Evolutionary conservation across 2,888 invertebrate genomes (phyloP).

Genomic region (Archips crataeganus): DNA sequence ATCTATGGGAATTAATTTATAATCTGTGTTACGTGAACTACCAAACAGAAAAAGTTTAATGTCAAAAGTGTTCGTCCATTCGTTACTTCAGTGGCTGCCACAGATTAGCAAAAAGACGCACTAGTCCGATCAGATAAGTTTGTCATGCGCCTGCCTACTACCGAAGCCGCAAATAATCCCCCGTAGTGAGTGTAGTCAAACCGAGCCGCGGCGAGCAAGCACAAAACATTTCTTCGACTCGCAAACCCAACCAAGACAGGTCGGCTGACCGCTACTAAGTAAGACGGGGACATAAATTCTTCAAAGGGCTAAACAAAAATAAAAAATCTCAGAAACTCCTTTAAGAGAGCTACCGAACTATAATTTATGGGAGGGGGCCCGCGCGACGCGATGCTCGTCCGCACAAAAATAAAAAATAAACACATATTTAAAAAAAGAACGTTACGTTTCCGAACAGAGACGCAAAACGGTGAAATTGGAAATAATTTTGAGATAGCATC

Average conservation of each 20-base stretch:
- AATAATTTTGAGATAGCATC: slow-evolving; percentile 85
- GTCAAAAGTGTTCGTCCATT: slow-evolving; percentile 1
- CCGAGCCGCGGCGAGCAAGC: slow-evolving; percentile 47
- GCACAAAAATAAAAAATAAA: slow-evolving; percentile 58
- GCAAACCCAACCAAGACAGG: slow-evolving; percentile 58
- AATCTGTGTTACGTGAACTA: neutral
- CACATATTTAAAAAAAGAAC: slow-evolving; percentile 56
- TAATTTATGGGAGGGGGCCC: slow-evolving; percentile 80
- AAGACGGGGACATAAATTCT: slow-evolving; percentile 85
- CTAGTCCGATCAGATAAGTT: slow-evolving; percentile 41
- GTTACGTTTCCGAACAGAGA: slow-evolving; percentile 65
- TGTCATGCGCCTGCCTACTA: slow-evolving; percentile 32
- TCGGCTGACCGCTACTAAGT: slow-evolving; percentile 82
- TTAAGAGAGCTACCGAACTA: slow-evolving; percentile 85
- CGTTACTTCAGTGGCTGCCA: slow-evolving; percentile 31
- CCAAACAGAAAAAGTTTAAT: neutral
- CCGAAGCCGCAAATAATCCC: slow-evolving; percentile 42
- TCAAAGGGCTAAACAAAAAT: slow-evolving; percentile 82
- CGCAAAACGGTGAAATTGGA: slow-evolving; percentile 85
- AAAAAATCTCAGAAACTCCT: slow-evolving; percentile 76
- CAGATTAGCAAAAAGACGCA: slow-evolving; percentile 41
- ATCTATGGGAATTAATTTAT: neutral
- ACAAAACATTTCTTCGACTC: slow-evolving; percentile 58
- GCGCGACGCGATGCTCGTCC: slow-evolving; percentile 67
- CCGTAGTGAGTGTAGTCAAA: slow-evolving; percentile 39